Conservation (phyloP, 1,140 invertebrate species). For the Halictus rubicundus region DNA sequence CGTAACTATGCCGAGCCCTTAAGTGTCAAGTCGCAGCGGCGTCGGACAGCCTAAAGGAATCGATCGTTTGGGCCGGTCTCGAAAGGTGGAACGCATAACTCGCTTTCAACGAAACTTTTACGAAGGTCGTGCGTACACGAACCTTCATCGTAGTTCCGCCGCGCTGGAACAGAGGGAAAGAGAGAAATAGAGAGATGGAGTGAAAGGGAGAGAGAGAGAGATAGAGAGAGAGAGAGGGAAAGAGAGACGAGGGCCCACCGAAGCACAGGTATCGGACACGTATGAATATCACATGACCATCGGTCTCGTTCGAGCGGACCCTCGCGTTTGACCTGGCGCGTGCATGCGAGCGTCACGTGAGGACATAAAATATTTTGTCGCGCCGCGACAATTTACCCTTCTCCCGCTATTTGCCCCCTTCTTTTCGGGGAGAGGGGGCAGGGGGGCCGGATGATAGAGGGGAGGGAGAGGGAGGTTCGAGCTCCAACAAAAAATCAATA, state of each 20-base stretch:
- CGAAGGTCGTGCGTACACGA: not conserved
- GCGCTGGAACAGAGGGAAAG: not conserved
- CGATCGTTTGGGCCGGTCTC: not conserved
- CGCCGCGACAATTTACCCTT: not conserved
- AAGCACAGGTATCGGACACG: not conserved
- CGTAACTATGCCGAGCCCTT: too few species aligned
- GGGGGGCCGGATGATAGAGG: not conserved
- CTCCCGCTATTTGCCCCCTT: not conserved
- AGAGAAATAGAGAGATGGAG: not conserved
- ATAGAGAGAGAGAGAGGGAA: too few species aligned
- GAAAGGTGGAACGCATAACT: not conserved
- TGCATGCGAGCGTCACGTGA: constrained; percentile 2
- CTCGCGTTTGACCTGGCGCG: not conserved
- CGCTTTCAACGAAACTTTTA: not conserved
- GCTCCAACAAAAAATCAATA: constrained; percentile 50
- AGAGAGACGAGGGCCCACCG: too few species aligned
- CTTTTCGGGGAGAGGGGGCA: constrained; percentile 16
- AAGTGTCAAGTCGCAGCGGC: too few species aligned
- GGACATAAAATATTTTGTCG: constrained; percentile 44
- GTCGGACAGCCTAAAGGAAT: not conserved
- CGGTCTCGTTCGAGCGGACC: not conserved
- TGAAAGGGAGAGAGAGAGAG: too few species aligned
- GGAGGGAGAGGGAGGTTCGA: too few species aligned
- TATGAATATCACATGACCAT: constrained; percentile 20
- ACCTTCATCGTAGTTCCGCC: not conserved